These are phyloP conservation scores for Neopelma chrysocephalum DNA, from an alignment of 2,797 vertebrate genomes.

Conservation along the genomic window DNA sequence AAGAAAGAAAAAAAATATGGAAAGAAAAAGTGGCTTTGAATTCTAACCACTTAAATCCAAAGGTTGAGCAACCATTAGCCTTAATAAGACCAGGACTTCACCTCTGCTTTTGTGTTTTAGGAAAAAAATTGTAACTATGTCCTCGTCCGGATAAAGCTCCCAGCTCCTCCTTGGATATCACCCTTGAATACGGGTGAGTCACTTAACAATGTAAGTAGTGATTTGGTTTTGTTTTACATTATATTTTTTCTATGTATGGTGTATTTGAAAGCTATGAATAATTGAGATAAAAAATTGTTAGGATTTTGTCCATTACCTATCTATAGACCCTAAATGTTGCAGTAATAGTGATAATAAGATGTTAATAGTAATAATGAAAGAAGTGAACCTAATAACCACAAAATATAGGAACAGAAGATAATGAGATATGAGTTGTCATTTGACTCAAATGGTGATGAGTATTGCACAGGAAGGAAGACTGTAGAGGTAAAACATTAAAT, in stretches of 20 bases:
- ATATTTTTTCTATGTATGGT: not conserved
- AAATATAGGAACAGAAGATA: not conserved
- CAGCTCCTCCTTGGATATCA: not conserved
- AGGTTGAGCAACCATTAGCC: not conserved
- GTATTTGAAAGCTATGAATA: not conserved
- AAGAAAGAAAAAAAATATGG: accelerated
- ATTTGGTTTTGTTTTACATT: accelerated
- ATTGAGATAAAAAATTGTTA: not conserved
- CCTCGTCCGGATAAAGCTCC: not conserved
- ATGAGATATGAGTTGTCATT: not conserved
- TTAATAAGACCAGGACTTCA: not conserved
- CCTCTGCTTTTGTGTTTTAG: not conserved
- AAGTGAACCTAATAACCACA: not conserved
- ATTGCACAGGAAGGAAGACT: not conserved
- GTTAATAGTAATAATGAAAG: not conserved
- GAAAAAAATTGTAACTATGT: not conserved
- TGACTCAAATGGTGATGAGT: not conserved
- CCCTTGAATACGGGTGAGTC: not conserved
- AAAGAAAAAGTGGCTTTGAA: not conserved
- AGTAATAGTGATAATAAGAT: not conserved
- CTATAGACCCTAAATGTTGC: not conserved
- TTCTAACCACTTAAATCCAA: not conserved
- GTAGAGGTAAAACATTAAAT: not conserved
- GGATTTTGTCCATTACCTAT: not conserved
- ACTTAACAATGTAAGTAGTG: not conserved